phyloP scores from a whole-genome alignment of 2,797 vertebrate genomes.

The Cichlasoma orientale region DNA sequence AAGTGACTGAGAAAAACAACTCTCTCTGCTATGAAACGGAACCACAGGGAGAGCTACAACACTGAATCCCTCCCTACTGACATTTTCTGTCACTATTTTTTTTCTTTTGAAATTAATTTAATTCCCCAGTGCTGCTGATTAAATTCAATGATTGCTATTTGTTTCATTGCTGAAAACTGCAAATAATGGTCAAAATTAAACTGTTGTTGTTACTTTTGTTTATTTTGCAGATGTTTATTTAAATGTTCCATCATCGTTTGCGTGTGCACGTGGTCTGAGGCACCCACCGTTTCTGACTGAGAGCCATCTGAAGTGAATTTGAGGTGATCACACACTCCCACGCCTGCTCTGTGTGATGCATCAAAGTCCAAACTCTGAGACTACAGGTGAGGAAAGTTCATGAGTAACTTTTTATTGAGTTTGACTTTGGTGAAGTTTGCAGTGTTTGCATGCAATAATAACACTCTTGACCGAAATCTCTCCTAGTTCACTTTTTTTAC shows the following conservation, averaged over 20 bases:
- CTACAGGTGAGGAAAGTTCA: background rate
- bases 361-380: background rate
- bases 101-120: background rate
- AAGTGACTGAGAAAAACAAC: background rate
- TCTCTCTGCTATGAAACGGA: background rate
- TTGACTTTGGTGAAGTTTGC: conserved; percentile 10
- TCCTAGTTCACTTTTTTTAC: background rate
- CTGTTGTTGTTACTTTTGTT: background rate
- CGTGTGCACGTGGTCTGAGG: background rate
- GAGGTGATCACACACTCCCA: background rate
- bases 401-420: background rate
- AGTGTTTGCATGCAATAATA: conserved; percentile 26
- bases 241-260: background rate
- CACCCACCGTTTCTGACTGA: background rate
- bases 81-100: background rate
- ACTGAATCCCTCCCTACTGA: too few relatives aligned
- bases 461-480: background rate
- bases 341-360: background rate
- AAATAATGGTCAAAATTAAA: background rate
- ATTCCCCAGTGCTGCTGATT: background rate
- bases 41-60: background rate
- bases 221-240: background rate
- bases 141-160: background rate
- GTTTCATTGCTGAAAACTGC: background rate
- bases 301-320: background rate